Evolutionary conservation across 2,113 vertebrate species (phyloP), one percentile per base, ranked within the genome.

Genomic region (Callospermophilus lateralis): DNA sequence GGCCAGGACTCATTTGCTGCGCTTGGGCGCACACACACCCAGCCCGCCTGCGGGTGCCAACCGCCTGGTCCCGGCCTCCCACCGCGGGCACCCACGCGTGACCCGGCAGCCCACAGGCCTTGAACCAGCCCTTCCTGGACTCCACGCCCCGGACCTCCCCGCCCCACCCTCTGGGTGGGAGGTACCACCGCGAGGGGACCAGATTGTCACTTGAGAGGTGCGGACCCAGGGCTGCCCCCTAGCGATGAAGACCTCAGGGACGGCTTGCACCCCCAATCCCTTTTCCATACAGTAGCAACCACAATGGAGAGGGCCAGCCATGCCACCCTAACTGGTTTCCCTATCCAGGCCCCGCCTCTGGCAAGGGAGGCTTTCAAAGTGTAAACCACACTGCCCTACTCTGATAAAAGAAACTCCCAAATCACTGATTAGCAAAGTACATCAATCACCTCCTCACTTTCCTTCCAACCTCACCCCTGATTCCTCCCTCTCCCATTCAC

Each of bases 141-240:
- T 39, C 61, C 42, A 5, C 0, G 0, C 19, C 48, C 32, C 13
- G 6, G 4, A 22, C n/a, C 4, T 0, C 79, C 65, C 26, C 26
- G 32, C 48, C 15, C 39, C 63, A 26, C 42, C 28, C 8, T 13
- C 28, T 34, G 58, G 72, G 17, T 37, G 73, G 51, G 34, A 51
- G 28, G 61, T 8, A 24, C 39, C 55, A 30, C 32, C 8, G 3
- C 9, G 24, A 39, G 34, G 37, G 13, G 19, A 1, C 39, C n/a
- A 30, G 39, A 53, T 9, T 37, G 24, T 7, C 26, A 7, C 20
- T 0, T 73, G 32, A 15, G 53, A 15, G 32, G 24, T 10, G 20
- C 0, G 12, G 74, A 15, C 16, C n/a, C 8, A 61, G 34, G 65
- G 32, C 13, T 30, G 30, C 77, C n/a, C 72, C 84, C 76, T 51